phyloP scores from a whole-genome alignment of 2,888 invertebrate species.

The Antheraea yamamai region DNA sequence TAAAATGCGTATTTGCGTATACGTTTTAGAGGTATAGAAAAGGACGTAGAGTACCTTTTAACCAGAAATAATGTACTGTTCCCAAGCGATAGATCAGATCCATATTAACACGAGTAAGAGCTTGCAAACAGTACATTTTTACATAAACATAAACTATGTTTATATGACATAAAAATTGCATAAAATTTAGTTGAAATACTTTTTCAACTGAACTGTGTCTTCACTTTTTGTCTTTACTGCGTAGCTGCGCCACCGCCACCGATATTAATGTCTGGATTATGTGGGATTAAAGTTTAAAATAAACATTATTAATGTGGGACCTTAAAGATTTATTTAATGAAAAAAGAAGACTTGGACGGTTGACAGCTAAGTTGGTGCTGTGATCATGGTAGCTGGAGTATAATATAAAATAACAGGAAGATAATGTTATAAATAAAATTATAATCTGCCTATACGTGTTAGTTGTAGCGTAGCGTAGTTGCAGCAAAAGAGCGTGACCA shows the following conservation, averaged over 20 bases:
- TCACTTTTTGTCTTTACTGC: conserved; percentile 30
- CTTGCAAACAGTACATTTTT: too few relatives aligned
- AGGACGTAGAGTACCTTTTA: too few relatives aligned
- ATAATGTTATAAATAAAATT: not conserved
- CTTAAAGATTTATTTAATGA: conserved; percentile 13
- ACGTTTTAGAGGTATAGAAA: too few relatives aligned
- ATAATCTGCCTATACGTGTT: not conserved
- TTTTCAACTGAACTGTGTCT: conserved; percentile 23
- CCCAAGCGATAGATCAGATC: too few relatives aligned
- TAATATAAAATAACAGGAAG: not conserved
- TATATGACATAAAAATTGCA: not conserved
- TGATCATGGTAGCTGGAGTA: not conserved
- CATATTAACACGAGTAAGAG: too few relatives aligned
- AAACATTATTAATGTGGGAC: conserved; percentile 24
- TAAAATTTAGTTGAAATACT: conserved; percentile 17
- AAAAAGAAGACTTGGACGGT: not conserved
- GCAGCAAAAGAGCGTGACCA: not conserved
- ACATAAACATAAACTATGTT: too few relatives aligned
- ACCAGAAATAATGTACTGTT: too few relatives aligned
- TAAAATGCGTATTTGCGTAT: too few relatives aligned
- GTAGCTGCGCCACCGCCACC: conserved; percentile 27
- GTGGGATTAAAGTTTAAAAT: conserved; percentile 33
- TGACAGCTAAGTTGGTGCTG: conserved; percentile 1
- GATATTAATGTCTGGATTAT: conserved; percentile 33
- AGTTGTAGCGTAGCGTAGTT: too few relatives aligned